phyloP scores from a whole-genome alignment of 2,113 vertebrate species.

The Tor tambroides region DNA sequence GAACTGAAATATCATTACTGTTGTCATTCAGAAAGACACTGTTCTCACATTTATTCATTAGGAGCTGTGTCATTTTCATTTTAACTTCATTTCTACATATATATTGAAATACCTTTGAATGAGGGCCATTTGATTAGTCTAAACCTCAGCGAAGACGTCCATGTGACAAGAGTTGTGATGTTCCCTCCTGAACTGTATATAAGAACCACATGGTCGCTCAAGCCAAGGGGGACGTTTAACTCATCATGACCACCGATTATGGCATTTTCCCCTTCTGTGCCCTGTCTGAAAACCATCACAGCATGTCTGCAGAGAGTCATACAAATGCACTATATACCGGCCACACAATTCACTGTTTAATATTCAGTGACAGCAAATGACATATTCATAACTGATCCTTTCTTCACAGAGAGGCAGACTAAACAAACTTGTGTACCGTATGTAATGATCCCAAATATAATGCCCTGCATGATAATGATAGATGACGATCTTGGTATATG shows the following conservation, averaged over 20 bases:
- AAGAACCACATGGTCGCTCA: not conserved
- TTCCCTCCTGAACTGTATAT: not conserved
- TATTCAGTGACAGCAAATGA: not conserved
- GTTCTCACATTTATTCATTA: not conserved
- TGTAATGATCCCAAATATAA: not conserved
- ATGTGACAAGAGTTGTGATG: not conserved
- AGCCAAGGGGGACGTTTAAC: not conserved
- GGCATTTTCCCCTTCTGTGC: not conserved
- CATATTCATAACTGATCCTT: not conserved
- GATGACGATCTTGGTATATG: not conserved
- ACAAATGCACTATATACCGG: not conserved
- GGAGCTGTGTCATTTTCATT: too few species aligned
- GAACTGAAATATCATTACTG: not conserved
- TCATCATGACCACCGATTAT: slow-evolving; percentile 9
- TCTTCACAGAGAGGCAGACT: not conserved
- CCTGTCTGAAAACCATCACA: not conserved
- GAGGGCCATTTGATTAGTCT: not conserved
- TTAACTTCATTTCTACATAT: not conserved
- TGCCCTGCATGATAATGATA: not conserved
- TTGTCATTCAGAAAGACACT: not conserved
- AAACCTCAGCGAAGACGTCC: not conserved
- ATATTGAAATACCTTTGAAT: not conserved
- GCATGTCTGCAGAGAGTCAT: not conserved
- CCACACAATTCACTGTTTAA: not conserved
- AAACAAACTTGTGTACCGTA: not conserved